Base-by-base conservation (phyloP, 2,113 vertebrate genomes). In the Ascaphus truei region DNA sequence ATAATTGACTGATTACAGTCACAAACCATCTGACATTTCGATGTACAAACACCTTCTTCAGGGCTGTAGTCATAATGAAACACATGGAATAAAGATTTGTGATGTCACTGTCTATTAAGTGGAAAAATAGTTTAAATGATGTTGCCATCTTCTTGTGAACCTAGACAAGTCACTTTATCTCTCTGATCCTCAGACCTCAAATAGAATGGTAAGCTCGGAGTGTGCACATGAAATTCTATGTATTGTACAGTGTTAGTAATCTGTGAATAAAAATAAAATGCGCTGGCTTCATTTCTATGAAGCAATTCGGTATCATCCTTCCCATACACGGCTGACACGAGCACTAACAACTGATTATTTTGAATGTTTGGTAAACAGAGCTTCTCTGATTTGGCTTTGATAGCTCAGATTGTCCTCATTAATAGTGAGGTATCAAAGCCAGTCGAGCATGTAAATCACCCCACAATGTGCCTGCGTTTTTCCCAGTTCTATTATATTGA, bases 401-500 rank as follows among this genome's bases (percentile, higher is more conserved):
- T 72, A 27, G 45, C 66, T 58, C 52, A 34, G 12, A 0, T 52
- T 71, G 72, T 72, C 55, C 27, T 67, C 62, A 66, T 60, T 29
- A 45, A 30, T 60, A 71, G 36, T 26, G 34, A 30, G 52, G 68
- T 45, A 72, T 48, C 47, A 36, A 57, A 71, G 66, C 45, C 30
- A 55, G 13, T 31, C 2, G 2, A 43, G 15, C 0, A 0, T 55
- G 50, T 50, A 68, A 71, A 58, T 73, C 29, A n/a, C 5, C 9
- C 3, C 0, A 2, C 58, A 50, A 72, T 15, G 48, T 53, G 39
- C 55, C 10, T 62, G 22, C 12, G 0, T 0, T 6, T 73, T 67
- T 33, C 66, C 45, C 66, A 66, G 66, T 74, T 66, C 57, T 79
- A 73, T 75, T 58, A 15, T 3, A 67, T 7, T 15, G 52, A 62